Conservation (phyloP, 2,888 invertebrate genomes). For the Temnothorax unifasciatus region DNA sequence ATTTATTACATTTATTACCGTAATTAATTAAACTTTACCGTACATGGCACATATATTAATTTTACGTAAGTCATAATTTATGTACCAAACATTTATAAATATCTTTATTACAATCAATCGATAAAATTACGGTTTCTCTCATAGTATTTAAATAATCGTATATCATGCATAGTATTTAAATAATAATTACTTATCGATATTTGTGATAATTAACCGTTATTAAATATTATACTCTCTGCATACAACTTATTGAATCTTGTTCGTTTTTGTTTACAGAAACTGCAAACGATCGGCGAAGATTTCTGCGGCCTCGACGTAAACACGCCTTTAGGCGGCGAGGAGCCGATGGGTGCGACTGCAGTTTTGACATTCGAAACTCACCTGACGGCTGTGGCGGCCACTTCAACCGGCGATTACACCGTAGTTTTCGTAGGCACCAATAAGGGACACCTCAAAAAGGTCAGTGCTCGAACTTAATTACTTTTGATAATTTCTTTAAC, state of each 20-base stretch:
- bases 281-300: conserved; percentile 97
- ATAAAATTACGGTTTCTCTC: neutral
- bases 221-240: neutral
- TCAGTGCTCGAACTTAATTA: conserved; percentile 80
- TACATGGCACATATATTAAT: neutral
- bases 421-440: conserved; percentile 98
- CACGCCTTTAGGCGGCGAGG: conserved; percentile 97
- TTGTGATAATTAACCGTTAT: neutral
- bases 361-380: conserved; percentile 94
- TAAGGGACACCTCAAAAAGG: conserved; percentile 97
- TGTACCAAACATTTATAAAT: neutral
- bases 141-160: neutral
- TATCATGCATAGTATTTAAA: too few species aligned
- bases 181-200: too few species aligned
- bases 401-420: conserved; percentile 98
- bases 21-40: conserved; percentile 13
- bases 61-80: conserved; percentile 23
- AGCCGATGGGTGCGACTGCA: conserved; percentile 94
- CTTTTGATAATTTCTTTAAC: neutral
- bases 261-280: conserved; percentile 88
- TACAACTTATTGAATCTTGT: neutral
- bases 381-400: conserved; percentile 96
- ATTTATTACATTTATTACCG: neutral
- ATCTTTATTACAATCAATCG: neutral
- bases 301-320: conserved; percentile 98